phyloP scores from a whole-genome alignment of 2,888 invertebrate genomes.

The Osmoderma eremita region DNA sequence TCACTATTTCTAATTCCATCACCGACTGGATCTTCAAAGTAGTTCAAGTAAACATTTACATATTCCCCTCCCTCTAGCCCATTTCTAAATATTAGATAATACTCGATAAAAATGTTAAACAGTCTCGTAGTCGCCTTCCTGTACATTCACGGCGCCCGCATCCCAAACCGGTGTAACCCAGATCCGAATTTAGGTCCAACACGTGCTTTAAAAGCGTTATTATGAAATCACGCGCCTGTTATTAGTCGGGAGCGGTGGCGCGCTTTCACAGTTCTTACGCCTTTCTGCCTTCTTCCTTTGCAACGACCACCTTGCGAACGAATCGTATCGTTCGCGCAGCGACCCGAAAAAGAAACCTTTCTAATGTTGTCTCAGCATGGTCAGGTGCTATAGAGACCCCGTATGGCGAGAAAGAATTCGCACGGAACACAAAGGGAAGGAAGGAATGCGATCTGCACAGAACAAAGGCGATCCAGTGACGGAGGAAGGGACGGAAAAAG shows the following conservation, averaged over 20 bases:
- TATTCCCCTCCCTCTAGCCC: neutral
- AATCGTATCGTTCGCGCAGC: neutral
- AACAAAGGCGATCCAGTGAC: conserved; percentile 10
- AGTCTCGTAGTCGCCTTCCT: conserved; percentile 29
- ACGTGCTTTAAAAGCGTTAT: conserved; percentile 31
- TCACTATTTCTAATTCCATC: too few species aligned
- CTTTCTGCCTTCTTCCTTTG: neutral
- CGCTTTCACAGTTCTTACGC: neutral
- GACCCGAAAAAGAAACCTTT: conserved; percentile 19
- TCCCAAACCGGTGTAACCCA: conserved; percentile 30
- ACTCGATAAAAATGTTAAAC: conserved; percentile 23
- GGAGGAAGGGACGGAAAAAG: conserved; percentile 14
- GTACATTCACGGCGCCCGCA: conserved; percentile 26
- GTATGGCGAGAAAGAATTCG: conserved; percentile 35
- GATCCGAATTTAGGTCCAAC: conserved; percentile 40
- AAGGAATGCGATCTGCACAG: conserved; percentile 14
- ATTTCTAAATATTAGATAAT: conserved; percentile 21
- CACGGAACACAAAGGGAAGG: conserved; percentile 24
- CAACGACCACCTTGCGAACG: conserved; percentile 2
- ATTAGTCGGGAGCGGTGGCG: neutral
- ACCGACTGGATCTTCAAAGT: too few species aligned
- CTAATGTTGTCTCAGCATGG: conserved; percentile 13
- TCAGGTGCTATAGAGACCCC: neutral
- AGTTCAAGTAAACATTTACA: conserved; percentile 13
- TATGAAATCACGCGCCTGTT: conserved; percentile 23